Percentiles rank a stretch among this genome's conserved stretches.
Evolutionary conservation across 2,113 vertebrate genomes (phyloP).

Genomic region (Myrmecobius fasciatus): DNA sequence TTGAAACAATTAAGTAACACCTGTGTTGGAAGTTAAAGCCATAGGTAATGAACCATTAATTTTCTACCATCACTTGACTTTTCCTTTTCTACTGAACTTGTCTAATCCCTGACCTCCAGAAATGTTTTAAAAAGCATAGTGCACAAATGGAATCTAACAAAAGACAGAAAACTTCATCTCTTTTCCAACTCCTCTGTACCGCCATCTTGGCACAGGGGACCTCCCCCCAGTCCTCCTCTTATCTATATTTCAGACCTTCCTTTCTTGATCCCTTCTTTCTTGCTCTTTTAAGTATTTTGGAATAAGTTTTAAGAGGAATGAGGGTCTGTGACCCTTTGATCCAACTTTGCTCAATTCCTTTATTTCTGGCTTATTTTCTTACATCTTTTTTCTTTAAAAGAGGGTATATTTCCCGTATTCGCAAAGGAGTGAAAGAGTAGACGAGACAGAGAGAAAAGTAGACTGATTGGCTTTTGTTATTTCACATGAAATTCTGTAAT

Average conservation of each 20-base stretch:
- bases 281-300: not conserved
- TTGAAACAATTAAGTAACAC: not conserved
- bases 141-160: not conserved
- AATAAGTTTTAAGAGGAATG: not conserved
- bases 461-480: not conserved
- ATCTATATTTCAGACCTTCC: not conserved
- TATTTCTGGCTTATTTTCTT: not conserved
- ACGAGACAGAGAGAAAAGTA: not conserved
- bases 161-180: not conserved
- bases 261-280: not conserved
- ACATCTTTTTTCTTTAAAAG: not conserved
- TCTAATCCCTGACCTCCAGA: not conserved
- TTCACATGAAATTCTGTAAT: not conserved
- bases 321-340: not conserved
- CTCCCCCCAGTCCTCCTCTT: not conserved
- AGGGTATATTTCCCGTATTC: not conserved
- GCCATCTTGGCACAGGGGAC: not conserved
- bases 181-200: not conserved
- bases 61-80: not conserved
- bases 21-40: not conserved
- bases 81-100: not conserved
- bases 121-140: not conserved
- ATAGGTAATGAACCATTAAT: not conserved
- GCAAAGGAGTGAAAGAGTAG: not conserved
- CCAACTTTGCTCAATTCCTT: not conserved